Percentiles rank a stretch among this genome's conserved stretches.
Evolutionary conservation across 1,140 invertebrate genomes (phyloP).

Genomic region (Diachasmimorpha longicaudata): DNA sequence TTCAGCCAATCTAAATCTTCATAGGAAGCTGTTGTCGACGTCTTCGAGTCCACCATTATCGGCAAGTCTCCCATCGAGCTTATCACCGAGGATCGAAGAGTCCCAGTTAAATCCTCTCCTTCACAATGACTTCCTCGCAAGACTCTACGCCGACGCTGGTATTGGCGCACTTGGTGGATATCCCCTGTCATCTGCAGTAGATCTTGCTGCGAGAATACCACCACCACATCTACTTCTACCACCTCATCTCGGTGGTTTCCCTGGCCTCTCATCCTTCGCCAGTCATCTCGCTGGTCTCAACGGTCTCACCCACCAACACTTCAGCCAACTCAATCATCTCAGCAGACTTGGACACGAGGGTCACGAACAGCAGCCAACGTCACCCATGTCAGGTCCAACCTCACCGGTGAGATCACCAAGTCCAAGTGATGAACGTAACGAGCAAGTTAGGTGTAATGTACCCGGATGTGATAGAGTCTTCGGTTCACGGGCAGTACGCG

Average conservation of each 20-base stretch:
- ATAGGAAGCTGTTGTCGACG: conserved; percentile 85
- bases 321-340: conserved; percentile 65
- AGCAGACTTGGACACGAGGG: conserved; percentile 49
- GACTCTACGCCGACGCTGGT: conserved; percentile 78
- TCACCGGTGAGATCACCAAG: conserved; percentile 34
- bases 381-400: neutral
- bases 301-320: conserved; percentile 64
- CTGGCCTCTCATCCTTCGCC: conserved; percentile 52
- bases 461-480: conserved; percentile 69
- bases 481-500: conserved; percentile 66
- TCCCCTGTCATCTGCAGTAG: conserved; percentile 45
- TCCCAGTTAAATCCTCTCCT: conserved; percentile 59
- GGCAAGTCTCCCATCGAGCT: conserved; percentile 59
- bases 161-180: conserved; percentile 50
- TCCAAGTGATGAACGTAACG: conserved; percentile 44
- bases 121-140: conserved; percentile 80
- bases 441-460: conserved; percentile 66
- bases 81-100: conserved; percentile 54
- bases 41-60: conserved; percentile 65
- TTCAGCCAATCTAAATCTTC: conserved; percentile 90
- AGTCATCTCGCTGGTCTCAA: conserved; percentile 65
- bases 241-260: conserved; percentile 57
- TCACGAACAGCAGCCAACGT: conserved; percentile 25
- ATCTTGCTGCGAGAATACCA: conserved; percentile 52
- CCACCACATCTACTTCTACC: conserved; percentile 54